These are phyloP conservation scores for Tipula helvola DNA, from an alignment of 2,888 invertebrate species.

Conservation along the genomic window DNA sequence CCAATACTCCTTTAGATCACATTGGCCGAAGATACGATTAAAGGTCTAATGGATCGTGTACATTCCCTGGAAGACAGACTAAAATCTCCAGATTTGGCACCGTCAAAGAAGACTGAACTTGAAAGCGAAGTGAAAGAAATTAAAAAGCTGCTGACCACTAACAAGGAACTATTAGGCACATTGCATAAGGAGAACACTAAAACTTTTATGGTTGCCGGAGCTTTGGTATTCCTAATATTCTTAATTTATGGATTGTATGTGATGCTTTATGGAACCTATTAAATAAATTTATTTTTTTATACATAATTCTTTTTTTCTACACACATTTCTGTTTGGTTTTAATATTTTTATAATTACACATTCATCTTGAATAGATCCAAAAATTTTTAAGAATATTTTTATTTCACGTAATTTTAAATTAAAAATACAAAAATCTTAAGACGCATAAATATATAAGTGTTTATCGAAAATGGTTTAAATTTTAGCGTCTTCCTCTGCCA, in stretches of 20 bases:
- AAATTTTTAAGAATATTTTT: neutral
- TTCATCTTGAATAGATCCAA: neutral
- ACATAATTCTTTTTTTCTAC: neutral
- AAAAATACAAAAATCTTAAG: neutral
- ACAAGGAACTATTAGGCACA: constrained; percentile 11
- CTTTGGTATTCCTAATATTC: constrained; percentile 11
- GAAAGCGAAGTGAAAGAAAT: constrained; percentile 14
- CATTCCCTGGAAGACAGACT: constrained; percentile 13
- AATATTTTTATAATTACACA: neutral
- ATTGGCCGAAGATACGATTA: constrained; percentile 12
- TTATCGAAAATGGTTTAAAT: neutral
- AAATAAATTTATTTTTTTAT: neutral
- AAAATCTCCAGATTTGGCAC: neutral
- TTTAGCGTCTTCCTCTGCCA: constrained; percentile 22
- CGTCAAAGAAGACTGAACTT: constrained; percentile 5
- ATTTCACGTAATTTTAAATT: neutral
- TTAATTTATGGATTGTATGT: constrained; percentile 13
- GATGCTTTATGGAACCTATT: constrained; percentile 10
- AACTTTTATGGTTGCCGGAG: constrained; percentile 11
- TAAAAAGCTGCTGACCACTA: constrained; percentile 13
- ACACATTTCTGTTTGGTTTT: neutral
- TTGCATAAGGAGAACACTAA: constrained; percentile 15
- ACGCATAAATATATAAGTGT: neutral
- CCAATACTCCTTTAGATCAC: constrained; percentile 8
- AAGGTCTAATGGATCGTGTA: constrained; percentile 12